phyloP scores from a whole-genome alignment of 2,797 vertebrate species.

The Onychomys torridus region DNA sequence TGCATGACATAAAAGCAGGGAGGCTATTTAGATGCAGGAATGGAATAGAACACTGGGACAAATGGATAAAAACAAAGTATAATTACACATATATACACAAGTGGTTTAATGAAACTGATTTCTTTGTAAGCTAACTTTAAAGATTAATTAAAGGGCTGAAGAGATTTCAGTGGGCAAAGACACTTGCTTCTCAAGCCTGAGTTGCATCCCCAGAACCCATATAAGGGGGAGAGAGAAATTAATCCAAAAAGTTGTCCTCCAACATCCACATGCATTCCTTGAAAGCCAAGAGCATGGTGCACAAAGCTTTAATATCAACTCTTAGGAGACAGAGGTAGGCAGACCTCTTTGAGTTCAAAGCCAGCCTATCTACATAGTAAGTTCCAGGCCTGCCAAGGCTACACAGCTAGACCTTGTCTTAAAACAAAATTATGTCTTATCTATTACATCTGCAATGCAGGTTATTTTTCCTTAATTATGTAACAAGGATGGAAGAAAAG shows the following conservation, averaged over 20 bases:
- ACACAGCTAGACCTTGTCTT: not conserved
- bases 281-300: not conserved
- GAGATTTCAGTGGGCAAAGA: not conserved
- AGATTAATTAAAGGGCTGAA: not conserved
- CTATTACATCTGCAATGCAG: not conserved
- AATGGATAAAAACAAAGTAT: not conserved
- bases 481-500: not conserved
- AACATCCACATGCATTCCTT: not conserved
- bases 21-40: not conserved
- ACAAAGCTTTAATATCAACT: not conserved
- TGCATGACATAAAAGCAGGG: not conserved
- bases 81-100: not conserved
- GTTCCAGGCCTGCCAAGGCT: not conserved
- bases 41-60: not conserved
- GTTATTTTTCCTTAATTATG: not conserved
- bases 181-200: not conserved
- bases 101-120: not conserved
- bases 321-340: not conserved
- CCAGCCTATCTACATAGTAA: not conserved
- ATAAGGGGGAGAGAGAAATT: not conserved
- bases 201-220: not conserved
- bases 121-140: not conserved
- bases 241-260: not conserved
- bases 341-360: not conserved
- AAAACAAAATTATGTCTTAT: not conserved